These are phyloP conservation scores for Listronotus bonariensis DNA, from an alignment of 1,140 invertebrate species.

Conservation along the genomic window DNA sequence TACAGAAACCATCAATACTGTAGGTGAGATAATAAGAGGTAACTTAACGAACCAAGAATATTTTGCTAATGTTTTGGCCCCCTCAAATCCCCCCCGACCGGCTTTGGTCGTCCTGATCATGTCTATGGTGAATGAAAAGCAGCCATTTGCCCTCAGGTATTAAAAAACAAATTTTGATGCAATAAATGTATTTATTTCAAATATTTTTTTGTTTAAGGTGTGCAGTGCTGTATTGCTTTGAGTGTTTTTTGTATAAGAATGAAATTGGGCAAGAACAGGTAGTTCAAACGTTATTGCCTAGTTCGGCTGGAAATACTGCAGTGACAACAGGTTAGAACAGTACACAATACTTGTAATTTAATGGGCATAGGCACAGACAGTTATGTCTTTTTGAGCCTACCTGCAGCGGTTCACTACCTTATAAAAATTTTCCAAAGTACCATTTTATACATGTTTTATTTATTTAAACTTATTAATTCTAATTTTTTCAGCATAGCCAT, in stretches of 20 bases:
- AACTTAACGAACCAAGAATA: constrained; percentile 91
- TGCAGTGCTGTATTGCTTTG: constrained; percentile 95
- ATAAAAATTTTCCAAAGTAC: too few species aligned
- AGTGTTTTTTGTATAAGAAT: constrained; percentile 95
- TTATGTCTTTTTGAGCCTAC: too few species aligned
- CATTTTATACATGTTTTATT: too few species aligned
- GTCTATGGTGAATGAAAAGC: constrained; percentile 99
- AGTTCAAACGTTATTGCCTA: constrained; percentile 89
- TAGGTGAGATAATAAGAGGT: constrained; percentile 93
- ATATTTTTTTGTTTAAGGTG: constrained; percentile 58
- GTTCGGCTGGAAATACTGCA: constrained; percentile 56
- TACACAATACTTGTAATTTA: too few species aligned
- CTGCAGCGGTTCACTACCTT: too few species aligned
- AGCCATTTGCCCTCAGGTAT: constrained; percentile 78
- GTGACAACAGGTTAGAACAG: constrained; percentile 65
- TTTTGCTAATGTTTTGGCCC: constrained; percentile 90
- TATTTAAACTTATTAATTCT: too few species aligned
- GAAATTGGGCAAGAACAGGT: constrained; percentile 85
- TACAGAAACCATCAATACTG: constrained; percentile 94
- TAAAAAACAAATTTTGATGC: not conserved
- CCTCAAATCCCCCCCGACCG: constrained; percentile 87
- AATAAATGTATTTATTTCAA: not conserved
- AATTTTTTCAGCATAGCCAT: too few species aligned
- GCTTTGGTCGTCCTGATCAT: constrained; percentile 93
- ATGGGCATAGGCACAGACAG: too few species aligned